phyloP scores from a whole-genome alignment of 2,797 vertebrate species.

The Dermochelys coriacea region DNA sequence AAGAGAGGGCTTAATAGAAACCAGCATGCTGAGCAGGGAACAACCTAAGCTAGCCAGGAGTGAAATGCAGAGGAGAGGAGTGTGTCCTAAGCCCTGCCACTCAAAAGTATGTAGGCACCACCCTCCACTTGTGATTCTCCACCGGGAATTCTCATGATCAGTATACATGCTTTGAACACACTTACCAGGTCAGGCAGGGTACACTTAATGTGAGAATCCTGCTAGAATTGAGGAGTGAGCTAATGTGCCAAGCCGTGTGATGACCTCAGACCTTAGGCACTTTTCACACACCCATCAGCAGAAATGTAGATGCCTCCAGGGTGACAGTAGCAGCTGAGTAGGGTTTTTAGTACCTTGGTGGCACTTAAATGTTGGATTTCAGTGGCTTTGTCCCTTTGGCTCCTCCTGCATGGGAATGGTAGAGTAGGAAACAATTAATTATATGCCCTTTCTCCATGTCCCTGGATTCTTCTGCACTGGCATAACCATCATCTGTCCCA shows the following conservation, averaged over 20 bases:
- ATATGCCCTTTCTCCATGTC: neutral
- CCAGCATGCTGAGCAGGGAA: too few relatives aligned
- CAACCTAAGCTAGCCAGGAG: too few relatives aligned
- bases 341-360: neutral
- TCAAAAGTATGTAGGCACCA: too few relatives aligned
- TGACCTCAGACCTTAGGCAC: neutral
- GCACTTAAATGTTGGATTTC: neutral
- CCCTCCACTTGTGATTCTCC: too few relatives aligned
- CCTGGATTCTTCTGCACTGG: neutral
- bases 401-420: neutral
- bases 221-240: neutral
- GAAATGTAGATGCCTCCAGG: neutral
- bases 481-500: neutral
- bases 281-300: neutral
- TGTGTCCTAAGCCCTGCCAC: too few relatives aligned
- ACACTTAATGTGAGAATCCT: neutral
- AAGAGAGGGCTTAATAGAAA: too few relatives aligned
- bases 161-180: neutral
- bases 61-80: too few relatives aligned
- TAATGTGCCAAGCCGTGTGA: neutral
- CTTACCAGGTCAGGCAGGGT: neutral
- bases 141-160: neutral
- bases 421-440: neutral
- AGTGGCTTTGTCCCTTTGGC: neutral
- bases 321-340: neutral